These are phyloP conservation scores for Lophotis ruficrista DNA, from an alignment of 2,113 vertebrate species.

Conservation along the genomic window DNA sequence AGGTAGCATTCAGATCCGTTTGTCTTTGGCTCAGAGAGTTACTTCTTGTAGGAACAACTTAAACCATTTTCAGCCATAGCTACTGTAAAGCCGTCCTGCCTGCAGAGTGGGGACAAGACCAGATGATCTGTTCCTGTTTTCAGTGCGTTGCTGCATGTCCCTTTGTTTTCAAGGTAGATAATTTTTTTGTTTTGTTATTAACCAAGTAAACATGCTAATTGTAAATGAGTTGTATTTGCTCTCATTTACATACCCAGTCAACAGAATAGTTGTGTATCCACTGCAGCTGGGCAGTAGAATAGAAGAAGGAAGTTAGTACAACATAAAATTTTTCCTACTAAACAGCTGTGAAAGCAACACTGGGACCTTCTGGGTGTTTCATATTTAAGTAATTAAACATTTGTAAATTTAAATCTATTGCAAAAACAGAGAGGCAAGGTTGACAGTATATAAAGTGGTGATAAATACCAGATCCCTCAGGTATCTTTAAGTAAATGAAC, in stretches of 20 bases:
- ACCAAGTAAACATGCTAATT: background rate
- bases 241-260: background rate
- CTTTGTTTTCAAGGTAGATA: background rate
- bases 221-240: background rate
- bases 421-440: conserved; percentile 42
- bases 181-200: background rate
- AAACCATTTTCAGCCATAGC: background rate
- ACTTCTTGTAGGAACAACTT: background rate
- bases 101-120: background rate
- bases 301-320: background rate
- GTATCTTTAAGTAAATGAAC: conserved; percentile 73
- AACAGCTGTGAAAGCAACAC: background rate
- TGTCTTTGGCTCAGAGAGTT: background rate
- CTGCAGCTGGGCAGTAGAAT: background rate
- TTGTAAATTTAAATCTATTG: conserved; percentile 65
- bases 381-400: conserved; percentile 59
- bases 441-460: conserved; percentile 68
- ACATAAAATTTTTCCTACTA: background rate
- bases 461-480: conserved; percentile 76
- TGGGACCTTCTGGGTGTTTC: conserved; percentile 8
- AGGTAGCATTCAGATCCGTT: conserved; percentile 73
- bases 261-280: background rate
- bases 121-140: background rate
- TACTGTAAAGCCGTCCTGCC: background rate
- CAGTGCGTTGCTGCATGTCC: background rate